phyloP scores from a whole-genome alignment of 2,113 vertebrate genomes.

The Cinclus cinclus region DNA sequence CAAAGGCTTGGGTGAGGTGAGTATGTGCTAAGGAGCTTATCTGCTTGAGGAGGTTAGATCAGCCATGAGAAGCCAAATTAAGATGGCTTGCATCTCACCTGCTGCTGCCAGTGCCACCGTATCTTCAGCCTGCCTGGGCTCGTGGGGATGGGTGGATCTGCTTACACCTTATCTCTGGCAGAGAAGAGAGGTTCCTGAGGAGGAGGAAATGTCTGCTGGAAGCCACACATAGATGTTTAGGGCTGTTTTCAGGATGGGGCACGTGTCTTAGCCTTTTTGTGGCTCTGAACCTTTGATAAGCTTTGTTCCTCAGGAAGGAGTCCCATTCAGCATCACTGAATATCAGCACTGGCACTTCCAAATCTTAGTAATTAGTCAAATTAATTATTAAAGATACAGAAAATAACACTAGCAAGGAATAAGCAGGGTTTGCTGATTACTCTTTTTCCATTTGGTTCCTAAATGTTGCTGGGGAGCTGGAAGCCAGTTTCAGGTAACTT shows the following conservation, averaged over 20 bases:
- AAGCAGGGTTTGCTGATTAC: not conserved
- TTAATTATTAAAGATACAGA: not conserved
- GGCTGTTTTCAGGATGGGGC: not conserved
- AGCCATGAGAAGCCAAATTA: not conserved
- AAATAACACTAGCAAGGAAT: not conserved
- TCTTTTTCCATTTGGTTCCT: not conserved
- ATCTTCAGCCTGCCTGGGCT: not conserved
- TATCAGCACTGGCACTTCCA: not conserved
- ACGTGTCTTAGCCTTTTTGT: not conserved
- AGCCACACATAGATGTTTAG: not conserved
- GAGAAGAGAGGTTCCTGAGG: not conserved
- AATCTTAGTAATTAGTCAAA: not conserved
- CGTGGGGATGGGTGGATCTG: not conserved
- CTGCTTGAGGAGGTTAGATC: not conserved
- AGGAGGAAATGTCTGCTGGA: not conserved
- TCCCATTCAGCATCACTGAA: not conserved
- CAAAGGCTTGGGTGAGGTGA: not conserved
- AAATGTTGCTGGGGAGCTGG: not conserved
- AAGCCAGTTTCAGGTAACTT: slow-evolving; percentile 10
- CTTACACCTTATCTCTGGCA: not conserved
- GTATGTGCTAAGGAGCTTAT: not conserved
- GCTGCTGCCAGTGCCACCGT: not conserved
- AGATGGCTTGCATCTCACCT: not conserved
- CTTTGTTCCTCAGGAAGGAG: not conserved
- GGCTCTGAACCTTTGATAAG: not conserved